Evolutionary conservation across 2,797 vertebrate genomes (phyloP), one percentile per base, ranked within the genome.

Genomic region (Lophius americanus): DNA sequence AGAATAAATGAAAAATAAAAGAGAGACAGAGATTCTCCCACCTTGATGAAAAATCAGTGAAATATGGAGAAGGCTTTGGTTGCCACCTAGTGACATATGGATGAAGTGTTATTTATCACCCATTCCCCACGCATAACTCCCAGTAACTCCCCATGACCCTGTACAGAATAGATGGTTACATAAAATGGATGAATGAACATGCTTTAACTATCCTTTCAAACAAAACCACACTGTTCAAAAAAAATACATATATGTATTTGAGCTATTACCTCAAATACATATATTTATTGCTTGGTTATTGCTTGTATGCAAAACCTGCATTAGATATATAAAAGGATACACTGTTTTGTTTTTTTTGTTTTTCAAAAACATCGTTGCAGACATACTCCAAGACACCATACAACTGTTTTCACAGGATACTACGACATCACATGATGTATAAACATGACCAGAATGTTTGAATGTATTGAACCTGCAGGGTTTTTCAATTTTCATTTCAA

Each of bases 41-140:
- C 9, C 10, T 50, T 32, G 1, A 8, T 53, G 37, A 2, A 9
- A 42, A 42, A 42, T 9, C 41, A 6, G 9, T 42, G 9, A 10
- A 42, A 23, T 23, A 23, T 23, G 23, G 23, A 23, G 23, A 3
- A 68, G 78, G 74, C 62, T 74, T 85, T 57, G 86, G 76, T 82
- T 92, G 90, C 90, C 90, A 91, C 90, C 91, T 92, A 80, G 88
- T 90, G 89, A 63, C 44, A 2, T 3, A n/a, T 11, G 2, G 37
- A 47, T 53, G 76, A 82, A 88, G 8, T 70, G 6, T n/a, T 36
- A 2, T 10, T 38, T 42, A 51, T 61, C 38, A 42, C 43, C 5
- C 7, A n/a, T 55, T 52, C 44, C 51, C 33, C 54, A 66, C 53
- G 33, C 13, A 60, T 44, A 36, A 23, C 23, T 23, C 23, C 23